Evolutionary conservation across 2,797 vertebrate species (phyloP).

Genomic region (Geotria australis): DNA sequence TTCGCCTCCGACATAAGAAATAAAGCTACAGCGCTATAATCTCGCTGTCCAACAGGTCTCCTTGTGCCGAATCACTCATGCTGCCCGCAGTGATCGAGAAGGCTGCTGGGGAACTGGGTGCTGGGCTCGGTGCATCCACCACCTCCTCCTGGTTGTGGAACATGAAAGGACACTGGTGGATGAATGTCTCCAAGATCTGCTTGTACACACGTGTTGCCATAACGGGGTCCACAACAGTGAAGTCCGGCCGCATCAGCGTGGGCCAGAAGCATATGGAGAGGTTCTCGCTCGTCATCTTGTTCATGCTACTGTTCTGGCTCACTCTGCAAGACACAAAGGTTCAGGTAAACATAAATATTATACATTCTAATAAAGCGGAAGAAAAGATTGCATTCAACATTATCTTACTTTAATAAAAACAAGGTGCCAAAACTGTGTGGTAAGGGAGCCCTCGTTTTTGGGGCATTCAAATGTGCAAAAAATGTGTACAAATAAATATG

Average conservation of each 20-base stretch:
- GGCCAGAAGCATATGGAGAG: slow-evolving; percentile 98
- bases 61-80: too few relatives aligned
- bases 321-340: slow-evolving; percentile 27
- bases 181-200: slow-evolving; percentile 77
- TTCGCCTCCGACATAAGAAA: too few relatives aligned
- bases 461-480: too few relatives aligned
- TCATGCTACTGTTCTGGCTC: slow-evolving; percentile 67
- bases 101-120: slow-evolving; percentile 27
- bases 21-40: too few relatives aligned
- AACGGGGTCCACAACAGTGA: slow-evolving; percentile 83
- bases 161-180: slow-evolving; percentile 78
- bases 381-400: neutral
- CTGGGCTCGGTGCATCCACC: slow-evolving; percentile 30
- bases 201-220: slow-evolving; percentile 90
- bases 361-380: neutral
- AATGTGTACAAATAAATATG: too few relatives aligned
- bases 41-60: too few relatives aligned
- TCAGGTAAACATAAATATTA: neutral
- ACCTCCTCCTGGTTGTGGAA: slow-evolving; percentile 56
- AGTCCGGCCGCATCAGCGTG: slow-evolving; percentile 85
- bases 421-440: neutral
- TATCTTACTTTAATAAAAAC: too few relatives aligned
- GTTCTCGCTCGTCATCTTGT: slow-evolving; percentile 81
- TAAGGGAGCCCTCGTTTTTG: too few relatives aligned
- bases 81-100: neutral